Percentiles rank a stretch among this genome's conserved stretches.
Conservation (phyloP, 2,888 invertebrate genomes). For the Drosophila gaucha region DNA sequence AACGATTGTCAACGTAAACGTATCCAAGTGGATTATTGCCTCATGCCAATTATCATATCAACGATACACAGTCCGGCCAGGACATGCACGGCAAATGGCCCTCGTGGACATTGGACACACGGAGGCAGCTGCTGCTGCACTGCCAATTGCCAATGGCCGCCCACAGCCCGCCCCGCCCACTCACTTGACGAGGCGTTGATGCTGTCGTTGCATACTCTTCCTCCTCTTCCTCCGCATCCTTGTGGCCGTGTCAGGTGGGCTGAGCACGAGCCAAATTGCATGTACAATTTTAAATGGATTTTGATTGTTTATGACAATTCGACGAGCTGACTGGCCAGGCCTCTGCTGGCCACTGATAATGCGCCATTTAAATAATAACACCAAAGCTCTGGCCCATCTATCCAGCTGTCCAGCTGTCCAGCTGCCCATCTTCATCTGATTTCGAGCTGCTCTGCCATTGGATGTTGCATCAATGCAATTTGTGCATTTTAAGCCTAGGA, state of each 20-base stretch:
- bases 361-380: conserved; percentile 76
- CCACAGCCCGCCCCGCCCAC: conserved; percentile 47
- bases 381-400: conserved; percentile 11
- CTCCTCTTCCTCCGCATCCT: conserved; percentile 5
- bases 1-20: conserved; percentile 82
- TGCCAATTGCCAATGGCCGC: conserved; percentile 51
- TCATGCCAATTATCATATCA: conserved; percentile 82
- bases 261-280: conserved; percentile 65
- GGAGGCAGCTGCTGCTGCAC: conserved; percentile 46
- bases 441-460: conserved; percentile 3
- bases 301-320: conserved; percentile 83
- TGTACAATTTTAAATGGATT: conserved; percentile 82
- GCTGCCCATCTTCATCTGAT: conserved; percentile 16
- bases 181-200: conserved; percentile 77
- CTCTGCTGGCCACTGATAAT: conserved; percentile 77
- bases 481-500: conserved; percentile 64
- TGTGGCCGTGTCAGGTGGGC: conserved; percentile 45
- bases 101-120: conserved; percentile 15
- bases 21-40: conserved; percentile 82
- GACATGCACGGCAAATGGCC: conserved; percentile 44
- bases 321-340: conserved; percentile 69
- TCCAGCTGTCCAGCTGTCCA: conserved; percentile 9
- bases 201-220: conserved; percentile 64
- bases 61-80: conserved; percentile 67
- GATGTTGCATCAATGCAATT: conserved; percentile 57